These are phyloP conservation scores for Onchidella celtica DNA, from an alignment of 2,888 invertebrate genomes.

Conservation along the genomic window DNA sequence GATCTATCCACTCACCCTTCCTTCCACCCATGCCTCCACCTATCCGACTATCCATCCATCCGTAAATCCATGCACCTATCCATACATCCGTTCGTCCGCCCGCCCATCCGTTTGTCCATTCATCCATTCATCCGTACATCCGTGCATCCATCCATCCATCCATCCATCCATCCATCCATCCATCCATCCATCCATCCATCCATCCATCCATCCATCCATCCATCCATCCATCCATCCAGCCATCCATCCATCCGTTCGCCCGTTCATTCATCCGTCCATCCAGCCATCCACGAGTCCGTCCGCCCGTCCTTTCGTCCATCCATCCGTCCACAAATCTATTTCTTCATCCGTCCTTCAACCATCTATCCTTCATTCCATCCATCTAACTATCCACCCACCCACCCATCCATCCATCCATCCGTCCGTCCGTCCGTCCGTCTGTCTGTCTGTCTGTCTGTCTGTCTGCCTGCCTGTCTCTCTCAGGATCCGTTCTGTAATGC, in stretches of 20 bases:
- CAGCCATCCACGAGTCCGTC: neutral
- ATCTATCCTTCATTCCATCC: neutral
- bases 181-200: neutral
- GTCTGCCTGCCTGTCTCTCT: too few species aligned
- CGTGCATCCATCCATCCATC: neutral
- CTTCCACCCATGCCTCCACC: neutral
- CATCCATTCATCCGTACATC: neutral
- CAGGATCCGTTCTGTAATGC: too few species aligned
- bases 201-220: neutral
- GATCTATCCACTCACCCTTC: neutral
- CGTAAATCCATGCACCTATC: neutral
- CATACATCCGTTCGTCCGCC: neutral
- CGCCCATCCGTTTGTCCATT: neutral
- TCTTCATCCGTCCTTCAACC: neutral
- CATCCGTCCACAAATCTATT: neutral
- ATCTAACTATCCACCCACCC: neutral
- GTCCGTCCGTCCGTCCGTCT: neutral
- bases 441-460: neutral
- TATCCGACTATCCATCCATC: neutral
- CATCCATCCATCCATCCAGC: neutral
- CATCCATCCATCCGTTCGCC: neutral
- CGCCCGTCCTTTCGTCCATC: neutral
- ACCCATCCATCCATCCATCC: neutral
- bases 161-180: neutral
- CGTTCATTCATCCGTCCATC: neutral